Base-by-base conservation (phyloP, 2,888 invertebrate genomes). In the Corbicula japonica region DNA sequence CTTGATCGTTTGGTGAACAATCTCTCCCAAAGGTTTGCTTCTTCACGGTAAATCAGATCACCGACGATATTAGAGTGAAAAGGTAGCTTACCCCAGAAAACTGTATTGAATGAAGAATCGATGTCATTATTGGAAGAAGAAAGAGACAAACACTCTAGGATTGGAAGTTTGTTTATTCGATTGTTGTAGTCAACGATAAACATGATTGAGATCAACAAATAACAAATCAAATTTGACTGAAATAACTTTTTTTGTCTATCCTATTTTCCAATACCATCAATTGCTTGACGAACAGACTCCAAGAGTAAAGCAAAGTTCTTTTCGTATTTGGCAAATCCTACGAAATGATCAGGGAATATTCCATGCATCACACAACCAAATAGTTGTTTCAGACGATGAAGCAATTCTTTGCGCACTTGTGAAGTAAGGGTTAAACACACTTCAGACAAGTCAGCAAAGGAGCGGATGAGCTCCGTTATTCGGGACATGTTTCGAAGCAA, bases 181-280 rank as follows among this genome's bases (percentile, higher is more conserved):
- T 44, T 69, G 34, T 60, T 30, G 26, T 46, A 69, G 60, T 69
- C 69, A 32, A 69, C 60, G 18, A 69, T 60, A 26, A 60, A 69
- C 69, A 69, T 69, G 1, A n/a, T 52, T 32, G n/a, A 58, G 15
- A 48, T 6, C 3, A 48, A 48, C n/a, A n/a, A 26, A 18, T 1
- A 48, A 48, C 1, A 48, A 48, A n/a, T n/a, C 12, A 48, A 23
- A n/a, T 48, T n/a, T 4, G 48, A 23, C 4, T 18, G n/a, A 48
- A 8, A 48, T 48, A 48, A 26, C 26, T 8, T 18, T 48, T 48
- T n/a, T n/a, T n/a, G n/a, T n/a, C n/a, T n/a, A n/a, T n/a, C n/a
- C n/a, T n/a, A n/a, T n/a, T n/a, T n/a, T n/a, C n/a, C n/a, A n/a
- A n/a, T n/a, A n/a, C n/a, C n/a, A n/a, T n/a, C n/a, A n/a, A n/a